Evolutionary conservation across 2,797 vertebrate genomes (phyloP), one percentile per base, ranked within the genome.

Genomic region (Chaenodraco wilsoni): DNA sequence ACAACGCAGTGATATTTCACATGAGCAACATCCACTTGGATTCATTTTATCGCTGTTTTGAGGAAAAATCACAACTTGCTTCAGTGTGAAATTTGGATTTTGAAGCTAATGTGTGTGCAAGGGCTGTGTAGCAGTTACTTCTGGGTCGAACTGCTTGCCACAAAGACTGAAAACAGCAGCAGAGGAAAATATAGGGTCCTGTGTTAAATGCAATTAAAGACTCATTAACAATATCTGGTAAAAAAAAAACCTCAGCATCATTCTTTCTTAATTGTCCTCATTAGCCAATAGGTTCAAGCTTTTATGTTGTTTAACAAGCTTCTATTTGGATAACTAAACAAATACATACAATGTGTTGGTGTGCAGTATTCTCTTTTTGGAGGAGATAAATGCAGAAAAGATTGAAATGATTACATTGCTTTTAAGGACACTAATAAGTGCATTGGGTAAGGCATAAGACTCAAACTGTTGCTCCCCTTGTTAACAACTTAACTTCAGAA

Each of bases 251-350:
- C 6, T 37, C 8, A 9, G 33, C 33, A 9, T 7, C 33, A 37
- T 37, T 37, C 8, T 37, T 37, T 37, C 33, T 83, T 84, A 88
- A 85, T 48, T 73, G 74, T 59, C 79, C 69, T 82, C 82, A 78
- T 91, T 90, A 85, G 79, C 64, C 58, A 64, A 65, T 61, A 80
- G 83, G 87, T 90, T 76, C 86, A 82, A 83, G 84, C 76, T 86
- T 84, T 90, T 78, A 83, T 63, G 61, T 62, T 54, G 10, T 12
- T 43, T 74, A 88, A 71, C 65, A 82, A 68, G 51, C 78, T 69
- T 86, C 65, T 46, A 43, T 83, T 74, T 78, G 45, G 63, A 74
- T 72, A 7, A 74, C 71, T 81, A 60, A 79, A 79, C 63, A 78
- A 76, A 84, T 65, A 27, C 27, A 56, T 61, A 40, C 49, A 51